phyloP scores from a whole-genome alignment of 2,797 vertebrate genomes.

The Chanos chanos region DNA sequence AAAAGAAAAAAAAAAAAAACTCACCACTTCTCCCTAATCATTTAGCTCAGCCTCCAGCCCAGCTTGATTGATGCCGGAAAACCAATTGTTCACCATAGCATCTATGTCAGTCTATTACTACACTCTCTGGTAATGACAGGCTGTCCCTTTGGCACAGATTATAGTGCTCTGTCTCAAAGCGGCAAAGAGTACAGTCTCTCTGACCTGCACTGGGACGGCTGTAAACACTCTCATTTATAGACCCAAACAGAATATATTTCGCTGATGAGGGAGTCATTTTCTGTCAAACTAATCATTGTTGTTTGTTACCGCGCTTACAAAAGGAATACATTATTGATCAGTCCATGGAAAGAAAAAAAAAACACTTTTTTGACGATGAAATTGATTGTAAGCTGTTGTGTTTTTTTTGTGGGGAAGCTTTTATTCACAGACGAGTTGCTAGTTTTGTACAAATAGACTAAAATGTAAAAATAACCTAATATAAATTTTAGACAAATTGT shows the following conservation, averaged over 20 bases:
- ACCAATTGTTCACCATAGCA: slow-evolving; percentile 79
- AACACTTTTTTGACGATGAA: slow-evolving; percentile 21
- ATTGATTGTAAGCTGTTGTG: background rate
- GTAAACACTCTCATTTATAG: slow-evolving; percentile 64
- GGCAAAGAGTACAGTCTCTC: slow-evolving; percentile 68
- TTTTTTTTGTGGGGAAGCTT: too few relatives aligned
- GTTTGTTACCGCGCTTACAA: slow-evolving; percentile 41
- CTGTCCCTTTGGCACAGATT: slow-evolving; percentile 71
- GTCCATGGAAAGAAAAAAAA: slow-evolving; percentile 34
- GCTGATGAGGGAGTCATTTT: slow-evolving; percentile 54
- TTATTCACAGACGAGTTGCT: too few relatives aligned
- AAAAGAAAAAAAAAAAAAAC: slow-evolving; percentile 8
- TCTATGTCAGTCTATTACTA: slow-evolving; percentile 78
- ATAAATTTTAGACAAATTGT: too few relatives aligned
- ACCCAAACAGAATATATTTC: slow-evolving; percentile 65
- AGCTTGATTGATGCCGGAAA: slow-evolving; percentile 75
- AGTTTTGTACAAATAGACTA: too few relatives aligned
- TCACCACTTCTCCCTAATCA: slow-evolving; percentile 68
- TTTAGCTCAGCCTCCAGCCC: slow-evolving; percentile 64
- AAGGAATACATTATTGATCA: slow-evolving; percentile 59
- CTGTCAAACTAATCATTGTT: slow-evolving; percentile 55
- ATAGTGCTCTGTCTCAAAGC: slow-evolving; percentile 69
- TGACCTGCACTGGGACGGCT: slow-evolving; percentile 60
- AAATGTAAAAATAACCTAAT: too few relatives aligned
- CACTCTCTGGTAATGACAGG: slow-evolving; percentile 74